phyloP scores from a whole-genome alignment of 2,888 invertebrate genomes.

The Augiades crinisus region DNA sequence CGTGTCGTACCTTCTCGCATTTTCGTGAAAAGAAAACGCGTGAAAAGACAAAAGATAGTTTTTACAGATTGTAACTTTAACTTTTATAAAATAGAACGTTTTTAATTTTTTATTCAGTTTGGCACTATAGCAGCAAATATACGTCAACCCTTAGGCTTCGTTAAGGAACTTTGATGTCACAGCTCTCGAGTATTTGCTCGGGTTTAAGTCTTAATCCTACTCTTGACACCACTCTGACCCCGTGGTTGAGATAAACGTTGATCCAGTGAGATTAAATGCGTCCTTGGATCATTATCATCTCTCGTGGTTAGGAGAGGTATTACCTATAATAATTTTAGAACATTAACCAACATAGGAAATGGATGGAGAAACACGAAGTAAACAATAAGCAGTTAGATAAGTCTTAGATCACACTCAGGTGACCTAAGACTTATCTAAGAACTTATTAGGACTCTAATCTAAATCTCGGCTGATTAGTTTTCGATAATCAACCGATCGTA shows the following conservation, averaged over 20 bases:
- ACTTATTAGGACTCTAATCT: neutral
- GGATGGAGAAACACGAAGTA: no score
- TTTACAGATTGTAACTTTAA: no score
- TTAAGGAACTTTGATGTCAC: neutral
- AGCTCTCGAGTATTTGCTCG: constrained; percentile 10
- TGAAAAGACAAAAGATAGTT: no score
- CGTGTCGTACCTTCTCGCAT: neutral
- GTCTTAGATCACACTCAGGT: no score
- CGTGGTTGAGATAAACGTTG: constrained; percentile 4
- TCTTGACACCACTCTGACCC: constrained; percentile 11
- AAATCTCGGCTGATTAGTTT: neutral
- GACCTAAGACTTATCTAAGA: neutral
- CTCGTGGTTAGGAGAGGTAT: neutral
- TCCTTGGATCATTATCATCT: constrained; percentile 12
- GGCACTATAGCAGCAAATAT: neutral
- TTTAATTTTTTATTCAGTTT: no score
- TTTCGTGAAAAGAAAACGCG: no score
- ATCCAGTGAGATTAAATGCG: constrained; percentile 18
- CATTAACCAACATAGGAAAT: neutral
- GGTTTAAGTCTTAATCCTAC: constrained; percentile 12
- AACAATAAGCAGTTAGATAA: no score
- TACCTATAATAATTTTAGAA: neutral
- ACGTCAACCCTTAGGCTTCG: neutral
- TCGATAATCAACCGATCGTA: neutral
- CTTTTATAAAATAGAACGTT: no score